A percentile compares a stretch with the other conserved stretches of the same genome.
Conservation (phyloP, 2,797 vertebrate genomes). For the Siniperca scherzeri region DNA sequence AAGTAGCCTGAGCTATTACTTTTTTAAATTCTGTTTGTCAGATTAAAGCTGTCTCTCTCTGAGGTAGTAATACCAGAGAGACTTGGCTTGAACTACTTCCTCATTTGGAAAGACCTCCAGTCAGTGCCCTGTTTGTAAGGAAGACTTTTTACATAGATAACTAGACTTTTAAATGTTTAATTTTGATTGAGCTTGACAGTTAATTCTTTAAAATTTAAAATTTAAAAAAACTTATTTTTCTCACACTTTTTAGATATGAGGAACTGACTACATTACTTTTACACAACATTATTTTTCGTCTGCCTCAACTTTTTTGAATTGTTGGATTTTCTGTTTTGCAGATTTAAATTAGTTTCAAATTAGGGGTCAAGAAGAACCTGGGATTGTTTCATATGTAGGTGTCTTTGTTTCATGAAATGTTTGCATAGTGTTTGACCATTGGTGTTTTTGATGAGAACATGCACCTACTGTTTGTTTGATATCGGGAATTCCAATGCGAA, state of each 20-base stretch:
- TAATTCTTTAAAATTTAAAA: not conserved
- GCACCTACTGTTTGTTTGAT: constrained; percentile 95
- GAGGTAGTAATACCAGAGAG: constrained; percentile 54
- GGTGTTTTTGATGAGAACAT: constrained; percentile 29
- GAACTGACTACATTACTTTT: not conserved
- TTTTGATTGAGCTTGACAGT: constrained; percentile 5
- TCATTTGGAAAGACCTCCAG: constrained; percentile 67
- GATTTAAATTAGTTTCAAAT: not conserved
- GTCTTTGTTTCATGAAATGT: not conserved
- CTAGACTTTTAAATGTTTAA: constrained; percentile 35
- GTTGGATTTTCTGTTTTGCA: not conserved
- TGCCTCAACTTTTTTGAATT: not conserved
- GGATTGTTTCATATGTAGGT: not conserved
- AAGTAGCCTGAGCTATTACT: constrained; percentile 4
- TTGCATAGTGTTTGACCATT: not conserved
- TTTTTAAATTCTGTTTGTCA: constrained; percentile 37
- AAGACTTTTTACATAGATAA: constrained; percentile 10
- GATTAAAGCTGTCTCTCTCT: constrained; percentile 42
- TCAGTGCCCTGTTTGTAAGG: constrained; percentile 55
- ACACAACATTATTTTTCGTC: not conserved
- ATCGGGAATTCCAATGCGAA: constrained; percentile 95
- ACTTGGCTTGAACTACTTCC: constrained; percentile 67
- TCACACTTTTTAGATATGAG: not conserved
- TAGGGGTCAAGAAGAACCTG: not conserved
- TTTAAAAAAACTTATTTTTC: not conserved